phyloP scores from a whole-genome alignment of 2,888 invertebrate genomes.

The Tenthredo distinguenda region DNA sequence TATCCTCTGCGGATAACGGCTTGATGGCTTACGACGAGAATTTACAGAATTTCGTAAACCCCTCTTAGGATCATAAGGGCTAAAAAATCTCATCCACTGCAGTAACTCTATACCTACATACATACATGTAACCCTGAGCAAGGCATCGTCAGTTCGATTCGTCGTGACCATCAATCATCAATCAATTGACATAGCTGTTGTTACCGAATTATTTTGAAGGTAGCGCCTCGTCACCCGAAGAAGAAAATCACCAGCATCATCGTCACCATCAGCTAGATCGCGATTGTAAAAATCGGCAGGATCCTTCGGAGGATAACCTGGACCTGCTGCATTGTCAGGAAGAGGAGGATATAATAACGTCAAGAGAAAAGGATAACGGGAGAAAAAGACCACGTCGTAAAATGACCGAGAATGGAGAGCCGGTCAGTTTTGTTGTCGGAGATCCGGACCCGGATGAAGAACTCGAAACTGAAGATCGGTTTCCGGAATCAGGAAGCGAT shows the following conservation, averaged over 20 bases:
- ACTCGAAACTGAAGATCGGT: constrained; percentile 73
- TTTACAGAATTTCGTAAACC: constrained; percentile 8
- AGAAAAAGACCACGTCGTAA: constrained; percentile 1
- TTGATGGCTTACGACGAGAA: constrained; percentile 2
- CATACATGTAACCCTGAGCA: neutral
- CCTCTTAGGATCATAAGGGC: no score
- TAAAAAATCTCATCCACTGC: neutral
- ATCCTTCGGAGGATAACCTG: constrained; percentile 30
- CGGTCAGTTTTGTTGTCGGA: constrained; percentile 76
- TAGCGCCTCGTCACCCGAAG: constrained; percentile 66
- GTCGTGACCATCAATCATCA: constrained; percentile 15
- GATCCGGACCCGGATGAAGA: constrained; percentile 70
- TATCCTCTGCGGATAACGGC: neutral
- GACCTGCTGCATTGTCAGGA: constrained; percentile 44
- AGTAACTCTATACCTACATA: neutral
- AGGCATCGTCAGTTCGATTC: neutral
- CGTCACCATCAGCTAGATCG: neutral
- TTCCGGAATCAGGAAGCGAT: constrained; percentile 69
- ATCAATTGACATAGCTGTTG: constrained; percentile 45
- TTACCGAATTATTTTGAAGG: constrained; percentile 71
- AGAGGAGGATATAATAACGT: constrained; percentile 36
- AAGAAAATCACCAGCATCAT: neutral
- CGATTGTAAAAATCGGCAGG: neutral
- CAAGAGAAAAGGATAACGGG: neutral
- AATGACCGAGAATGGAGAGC: constrained; percentile 67